These are phyloP conservation scores for Ammodytes marinus DNA, from an alignment of 2,113 vertebrate genomes.

Conservation along the genomic window DNA sequence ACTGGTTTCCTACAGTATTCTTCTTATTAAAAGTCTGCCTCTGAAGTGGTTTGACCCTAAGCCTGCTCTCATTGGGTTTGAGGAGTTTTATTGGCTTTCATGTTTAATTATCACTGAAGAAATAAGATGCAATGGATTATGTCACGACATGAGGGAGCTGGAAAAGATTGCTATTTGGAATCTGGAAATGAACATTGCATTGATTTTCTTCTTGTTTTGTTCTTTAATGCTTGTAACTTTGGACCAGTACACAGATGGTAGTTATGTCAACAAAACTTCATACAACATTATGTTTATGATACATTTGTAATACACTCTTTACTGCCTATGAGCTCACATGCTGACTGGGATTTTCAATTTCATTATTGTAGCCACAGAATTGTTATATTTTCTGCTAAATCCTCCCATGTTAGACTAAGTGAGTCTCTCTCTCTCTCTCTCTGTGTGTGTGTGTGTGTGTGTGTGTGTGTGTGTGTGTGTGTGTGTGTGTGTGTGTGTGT, in stretches of 20 bases:
- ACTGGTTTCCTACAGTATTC: background rate
- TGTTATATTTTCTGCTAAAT: slow-evolving; percentile 57
- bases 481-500: slow-evolving; percentile 24
- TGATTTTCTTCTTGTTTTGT: slow-evolving; percentile 52
- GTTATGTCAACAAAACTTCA: slow-evolving; percentile 56
- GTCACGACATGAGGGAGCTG: slow-evolving; percentile 29
- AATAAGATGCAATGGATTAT: slow-evolving; percentile 12
- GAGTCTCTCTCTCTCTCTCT: no score
- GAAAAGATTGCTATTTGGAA: slow-evolving; percentile 35
- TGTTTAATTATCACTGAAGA: slow-evolving; percentile 45
- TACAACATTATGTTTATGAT: slow-evolving; percentile 51
- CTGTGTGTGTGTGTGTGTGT: no score
- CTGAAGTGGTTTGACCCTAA: slow-evolving; percentile 7
- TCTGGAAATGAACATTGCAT: slow-evolving; percentile 66
- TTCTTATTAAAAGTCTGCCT: background rate
- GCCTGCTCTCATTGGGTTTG: slow-evolving; percentile 4
- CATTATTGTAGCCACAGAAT: slow-evolving; percentile 43
- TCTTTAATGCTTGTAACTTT: slow-evolving; percentile 42
- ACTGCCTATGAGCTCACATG: slow-evolving; percentile 60
- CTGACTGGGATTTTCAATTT: slow-evolving; percentile 64
- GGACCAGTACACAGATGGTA: slow-evolving; percentile 60
- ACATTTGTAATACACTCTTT: slow-evolving; percentile 59
- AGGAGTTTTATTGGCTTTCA: slow-evolving; percentile 39
- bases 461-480: slow-evolving; percentile 6
- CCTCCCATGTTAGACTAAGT: background rate